Evolutionary conservation across 2,113 vertebrate genomes (phyloP), one percentile per base, ranked within the genome.

Genomic region (Lepisosteus osseus): DNA sequence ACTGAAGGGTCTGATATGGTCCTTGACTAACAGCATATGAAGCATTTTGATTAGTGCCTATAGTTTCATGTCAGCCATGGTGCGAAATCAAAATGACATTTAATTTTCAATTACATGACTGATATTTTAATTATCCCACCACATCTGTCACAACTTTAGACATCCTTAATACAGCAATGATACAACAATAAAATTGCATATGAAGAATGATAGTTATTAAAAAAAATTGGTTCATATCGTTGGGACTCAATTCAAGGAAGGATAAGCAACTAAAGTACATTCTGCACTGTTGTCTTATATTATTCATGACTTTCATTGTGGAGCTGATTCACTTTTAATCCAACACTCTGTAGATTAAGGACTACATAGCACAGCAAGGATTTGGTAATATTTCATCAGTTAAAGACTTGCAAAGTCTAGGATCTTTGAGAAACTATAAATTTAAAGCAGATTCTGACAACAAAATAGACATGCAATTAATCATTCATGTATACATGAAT

Each of bases 41-140:
- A 45, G 61, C 47, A 57, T 70, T 73, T 70, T 81, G 70, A 79
- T 77, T 70, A 77, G 72, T 73, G 69, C 71, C 65, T 70, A 62
- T 62, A 71, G 54, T 75, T 55, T 56, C 44, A 51, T 69, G 68
- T 72, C 73, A 66, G 71, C 68, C 69, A 7, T 68, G 71, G 56
- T 66, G 69, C 11, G 54, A 79, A 79, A 83, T 80, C 77, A 78
- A 72, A 79, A 76, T 79, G 77, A 81, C 77, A 69, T 79, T 79
- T 83, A 72, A 83, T 81, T 79, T 79, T 70, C 68, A 73, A 63
- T 74, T 72, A 78, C 77, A 79, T 72, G 76, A 81, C 70, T 78
- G 72, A 81, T 79, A 81, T 79, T 78, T 76, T 78, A 79, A 81
- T 83, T 79, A 80, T 68, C 77, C 70, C n/a, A 62, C 17, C 68